Evolutionary conservation across 2,888 invertebrate species (phyloP).

Genomic region (Coleophora deauratella): DNA sequence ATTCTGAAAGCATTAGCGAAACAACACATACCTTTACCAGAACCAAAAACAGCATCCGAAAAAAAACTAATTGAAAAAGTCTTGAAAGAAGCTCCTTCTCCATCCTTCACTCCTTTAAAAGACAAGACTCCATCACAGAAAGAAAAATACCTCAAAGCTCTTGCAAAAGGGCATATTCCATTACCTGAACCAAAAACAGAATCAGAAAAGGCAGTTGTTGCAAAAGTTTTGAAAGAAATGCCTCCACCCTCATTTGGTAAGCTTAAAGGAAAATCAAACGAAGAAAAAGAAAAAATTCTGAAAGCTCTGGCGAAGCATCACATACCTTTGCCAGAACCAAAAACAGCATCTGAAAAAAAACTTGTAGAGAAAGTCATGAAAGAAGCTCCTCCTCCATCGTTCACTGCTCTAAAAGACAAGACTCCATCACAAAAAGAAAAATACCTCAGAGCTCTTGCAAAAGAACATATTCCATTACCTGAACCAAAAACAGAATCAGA

Average conservation of each 20-base stretch:
- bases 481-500: too few relatives aligned
- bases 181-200: constrained; percentile 21
- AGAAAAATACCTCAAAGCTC: constrained; percentile 24
- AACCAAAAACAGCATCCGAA: constrained; percentile 25
- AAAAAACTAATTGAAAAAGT: constrained; percentile 23
- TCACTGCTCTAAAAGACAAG: too few relatives aligned
- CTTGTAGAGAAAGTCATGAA: constrained; percentile 14
- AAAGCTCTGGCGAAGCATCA: neutral
- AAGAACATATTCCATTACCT: too few relatives aligned
- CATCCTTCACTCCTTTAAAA: constrained; percentile 19
- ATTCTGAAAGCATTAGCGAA: constrained; percentile 20
- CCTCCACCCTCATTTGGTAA: too few relatives aligned
- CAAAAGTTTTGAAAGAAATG: constrained; percentile 9
- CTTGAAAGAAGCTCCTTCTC: constrained; percentile 10
- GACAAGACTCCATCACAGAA: constrained; percentile 26
- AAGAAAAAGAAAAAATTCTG: too few relatives aligned
- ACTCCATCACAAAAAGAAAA: too few relatives aligned
- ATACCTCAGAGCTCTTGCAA: too few relatives aligned
- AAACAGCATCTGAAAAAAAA: constrained; percentile 16
- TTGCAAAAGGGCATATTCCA: constrained; percentile 22
- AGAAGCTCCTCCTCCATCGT: constrained; percentile 6
- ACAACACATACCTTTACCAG: constrained; percentile 22
- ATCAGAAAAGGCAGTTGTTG: constrained; percentile 24
- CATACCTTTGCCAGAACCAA: constrained; percentile 28
- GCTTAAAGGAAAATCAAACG: too few relatives aligned